Percentiles rank a stretch among this genome's conserved stretches.
Conservation (phyloP, 2,113 vertebrate genomes). For the Ochotona curzoniae region DNA sequence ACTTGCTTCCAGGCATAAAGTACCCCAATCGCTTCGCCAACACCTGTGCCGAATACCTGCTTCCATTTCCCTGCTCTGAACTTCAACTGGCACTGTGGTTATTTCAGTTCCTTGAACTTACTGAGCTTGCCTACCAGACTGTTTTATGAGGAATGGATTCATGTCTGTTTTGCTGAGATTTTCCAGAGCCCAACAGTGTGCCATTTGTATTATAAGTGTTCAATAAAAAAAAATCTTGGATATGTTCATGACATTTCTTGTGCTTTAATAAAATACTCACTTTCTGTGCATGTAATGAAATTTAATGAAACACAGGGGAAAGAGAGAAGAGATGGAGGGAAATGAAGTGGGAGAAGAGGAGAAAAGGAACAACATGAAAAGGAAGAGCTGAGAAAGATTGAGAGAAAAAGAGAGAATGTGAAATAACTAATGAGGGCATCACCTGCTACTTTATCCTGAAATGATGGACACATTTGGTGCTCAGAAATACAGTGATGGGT, state of each 20-base stretch:
- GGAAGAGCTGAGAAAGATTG: neutral
- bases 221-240: neutral
- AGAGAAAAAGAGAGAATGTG: neutral
- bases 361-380: neutral
- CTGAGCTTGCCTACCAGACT: neutral
- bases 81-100: neutral
- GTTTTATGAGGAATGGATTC: neutral
- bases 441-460: neutral
- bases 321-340: neutral
- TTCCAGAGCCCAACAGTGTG: neutral
- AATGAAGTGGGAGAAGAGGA: neutral
- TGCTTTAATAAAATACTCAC: neutral
- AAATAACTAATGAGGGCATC: neutral
- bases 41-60: no score
- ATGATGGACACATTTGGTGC: rapidly evolving
- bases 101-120: neutral
- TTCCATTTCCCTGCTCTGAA: neutral
- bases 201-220: neutral
- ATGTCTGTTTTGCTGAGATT: neutral
- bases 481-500: neutral
- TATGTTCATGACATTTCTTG: neutral
- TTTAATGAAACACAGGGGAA: neutral
- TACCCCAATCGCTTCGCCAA: no score
- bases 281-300: no score
- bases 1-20: no score